Percentiles rank a stretch among this genome's conserved stretches.
phyloP scores from a whole-genome alignment of 1,140 invertebrate genomes.

The Lordiphosa clarofinis region DNA sequence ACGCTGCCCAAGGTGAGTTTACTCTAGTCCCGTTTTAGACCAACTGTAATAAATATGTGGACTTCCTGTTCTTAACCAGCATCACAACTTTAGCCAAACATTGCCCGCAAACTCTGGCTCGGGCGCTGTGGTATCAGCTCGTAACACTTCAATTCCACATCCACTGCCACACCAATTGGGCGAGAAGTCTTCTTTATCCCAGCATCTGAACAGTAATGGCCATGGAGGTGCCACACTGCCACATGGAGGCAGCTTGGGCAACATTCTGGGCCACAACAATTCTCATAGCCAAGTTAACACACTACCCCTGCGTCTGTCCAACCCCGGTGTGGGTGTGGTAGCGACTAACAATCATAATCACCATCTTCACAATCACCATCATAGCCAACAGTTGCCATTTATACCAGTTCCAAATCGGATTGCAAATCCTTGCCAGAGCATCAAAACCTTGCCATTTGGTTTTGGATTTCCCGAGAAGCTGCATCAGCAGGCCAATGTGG shows the following conservation, averaged over 20 bases:
- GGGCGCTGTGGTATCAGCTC: constrained; percentile 53
- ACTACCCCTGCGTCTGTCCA: constrained; percentile 55
- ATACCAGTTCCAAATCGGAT: constrained; percentile 48
- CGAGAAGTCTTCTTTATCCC: constrained; percentile 47
- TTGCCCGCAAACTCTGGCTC: constrained; percentile 39
- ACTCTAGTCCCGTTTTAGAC: not conserved
- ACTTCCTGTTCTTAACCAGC: constrained; percentile 10
- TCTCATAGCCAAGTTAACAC: constrained; percentile 39
- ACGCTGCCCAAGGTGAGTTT: constrained; percentile 43
- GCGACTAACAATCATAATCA: constrained; percentile 5
- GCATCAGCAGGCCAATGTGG: constrained; percentile 21
- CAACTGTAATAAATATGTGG: not conserved
- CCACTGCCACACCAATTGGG: constrained; percentile 71
- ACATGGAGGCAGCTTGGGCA: constrained; percentile 39
- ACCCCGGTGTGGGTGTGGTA: constrained; percentile 29
- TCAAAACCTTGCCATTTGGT: constrained; percentile 65
- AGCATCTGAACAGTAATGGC: constrained; percentile 37
- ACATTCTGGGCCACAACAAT: constrained; percentile 23
- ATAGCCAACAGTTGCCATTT: constrained; percentile 50
- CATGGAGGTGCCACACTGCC: constrained; percentile 32
- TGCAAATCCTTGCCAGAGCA: constrained; percentile 66
- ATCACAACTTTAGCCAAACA: constrained; percentile 60
- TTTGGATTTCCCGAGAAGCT: constrained; percentile 44
- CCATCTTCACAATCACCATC: constrained; percentile 25
- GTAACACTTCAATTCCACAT: constrained; percentile 78